These are phyloP conservation scores for Dicycla oo DNA, from an alignment of 2,888 invertebrate genomes.

Conservation along the genomic window DNA sequence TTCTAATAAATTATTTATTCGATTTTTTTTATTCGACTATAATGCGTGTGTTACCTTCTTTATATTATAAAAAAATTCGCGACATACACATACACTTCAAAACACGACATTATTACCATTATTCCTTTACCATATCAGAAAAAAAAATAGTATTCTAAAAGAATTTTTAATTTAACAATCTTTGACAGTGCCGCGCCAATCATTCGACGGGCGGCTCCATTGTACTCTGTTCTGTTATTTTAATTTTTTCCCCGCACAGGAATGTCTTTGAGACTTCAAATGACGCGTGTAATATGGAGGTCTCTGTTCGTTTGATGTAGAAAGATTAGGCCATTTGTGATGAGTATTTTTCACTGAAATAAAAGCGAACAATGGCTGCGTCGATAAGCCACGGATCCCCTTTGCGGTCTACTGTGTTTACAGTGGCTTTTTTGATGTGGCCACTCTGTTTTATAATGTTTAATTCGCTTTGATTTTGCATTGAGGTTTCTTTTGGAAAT, in stretches of 20 bases:
- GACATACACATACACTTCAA: constrained; percentile 1
- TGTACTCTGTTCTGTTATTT: constrained; percentile 85
- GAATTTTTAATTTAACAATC: constrained; percentile 85
- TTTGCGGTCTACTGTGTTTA: constrained; percentile 78
- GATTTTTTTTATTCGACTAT: neutral
- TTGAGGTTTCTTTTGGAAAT: constrained; percentile 45
- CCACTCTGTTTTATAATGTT: constrained; percentile 69
- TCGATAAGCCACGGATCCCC: constrained; percentile 78
- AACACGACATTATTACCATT: constrained; percentile 33
- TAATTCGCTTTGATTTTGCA: constrained; percentile 58
- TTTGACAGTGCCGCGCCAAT: constrained; percentile 74
- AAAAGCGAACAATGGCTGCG: constrained; percentile 80
- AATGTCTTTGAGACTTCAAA: constrained; percentile 90
- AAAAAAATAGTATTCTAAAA: constrained; percentile 63
- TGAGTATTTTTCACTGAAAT: constrained; percentile 85
- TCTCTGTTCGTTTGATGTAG: constrained; percentile 87
- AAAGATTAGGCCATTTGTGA: constrained; percentile 86
- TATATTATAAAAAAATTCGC: neutral
- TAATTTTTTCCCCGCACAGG: constrained; percentile 85
- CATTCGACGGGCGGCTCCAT: constrained; percentile 76
- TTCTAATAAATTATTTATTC: neutral
- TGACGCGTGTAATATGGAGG: constrained; percentile 89
- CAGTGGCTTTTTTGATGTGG: constrained; percentile 78
- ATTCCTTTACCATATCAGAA: constrained; percentile 50
- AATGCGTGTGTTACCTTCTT: neutral